Conservation (phyloP, 2,797 vertebrate genomes). For the Coregonus sp. region DNA sequence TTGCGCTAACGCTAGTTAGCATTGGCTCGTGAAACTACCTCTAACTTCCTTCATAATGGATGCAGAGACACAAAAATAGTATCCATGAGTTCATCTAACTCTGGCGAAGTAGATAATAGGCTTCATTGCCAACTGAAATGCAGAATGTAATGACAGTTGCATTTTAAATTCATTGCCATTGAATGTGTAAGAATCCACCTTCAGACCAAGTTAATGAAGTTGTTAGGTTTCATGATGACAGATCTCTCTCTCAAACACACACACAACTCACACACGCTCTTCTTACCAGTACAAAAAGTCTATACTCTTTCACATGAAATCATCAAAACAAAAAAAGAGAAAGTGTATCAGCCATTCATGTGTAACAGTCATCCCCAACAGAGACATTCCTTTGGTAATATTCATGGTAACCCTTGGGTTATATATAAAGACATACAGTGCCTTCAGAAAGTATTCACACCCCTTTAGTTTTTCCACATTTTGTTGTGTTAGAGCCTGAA, state of each 20-base stretch:
- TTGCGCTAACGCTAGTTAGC: no score
- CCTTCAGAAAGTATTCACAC: no score
- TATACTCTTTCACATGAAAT: neutral
- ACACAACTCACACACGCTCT: conserved; percentile 17
- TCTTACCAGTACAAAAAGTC: neutral
- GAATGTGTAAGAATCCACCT: no score
- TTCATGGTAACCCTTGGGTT: neutral
- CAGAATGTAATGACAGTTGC: no score
- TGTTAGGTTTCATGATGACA: conserved; percentile 1
- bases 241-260: conserved; percentile 1
- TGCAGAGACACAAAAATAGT: no score
- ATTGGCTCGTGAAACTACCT: no score
- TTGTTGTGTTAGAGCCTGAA: no score
- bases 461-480: no score
- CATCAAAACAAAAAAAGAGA: neutral
- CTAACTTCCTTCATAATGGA: no score
- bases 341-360: neutral
- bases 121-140: no score
- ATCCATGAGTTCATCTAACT: no score
- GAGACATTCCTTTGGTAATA: neutral
- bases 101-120: no score
- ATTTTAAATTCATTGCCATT: neutral
- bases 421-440: neutral
- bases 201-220: neutral
- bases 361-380: neutral